Evolutionary conservation across 1,140 invertebrate genomes (phyloP).

Genomic region (Drosophila insularis): DNA sequence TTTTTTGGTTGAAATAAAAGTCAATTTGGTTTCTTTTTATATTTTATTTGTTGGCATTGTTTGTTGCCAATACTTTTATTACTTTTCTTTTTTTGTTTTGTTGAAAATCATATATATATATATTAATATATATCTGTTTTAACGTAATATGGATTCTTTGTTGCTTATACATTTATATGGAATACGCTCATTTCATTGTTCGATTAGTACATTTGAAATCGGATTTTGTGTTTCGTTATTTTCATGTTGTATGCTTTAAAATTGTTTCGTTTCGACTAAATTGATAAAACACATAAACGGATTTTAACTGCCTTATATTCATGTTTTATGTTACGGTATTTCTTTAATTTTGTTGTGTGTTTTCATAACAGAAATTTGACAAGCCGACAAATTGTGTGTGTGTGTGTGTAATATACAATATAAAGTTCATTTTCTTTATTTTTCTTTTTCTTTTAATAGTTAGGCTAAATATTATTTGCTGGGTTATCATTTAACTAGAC

Average conservation of each 20-base stretch:
- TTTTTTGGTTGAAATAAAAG: not conserved
- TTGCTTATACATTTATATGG: slow-evolving; percentile 11
- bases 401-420: slow-evolving; percentile 67
- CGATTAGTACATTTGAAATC: not conserved
- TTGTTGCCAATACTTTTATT: slow-evolving; percentile 2
- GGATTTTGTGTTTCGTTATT: not conserved
- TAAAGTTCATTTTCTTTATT: slow-evolving; percentile 22
- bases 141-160: slow-evolving; percentile 12
- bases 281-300: slow-evolving; percentile 73
- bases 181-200: slow-evolving; percentile 10
- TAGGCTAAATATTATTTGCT: slow-evolving; percentile 57
- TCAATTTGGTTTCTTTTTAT: not conserved
- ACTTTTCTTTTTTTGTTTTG: slow-evolving; percentile 4
- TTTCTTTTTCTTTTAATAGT: slow-evolving; percentile 20
- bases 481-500: slow-evolving; percentile 65
- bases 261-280: slow-evolving; percentile 59
- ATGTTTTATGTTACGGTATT: not conserved
- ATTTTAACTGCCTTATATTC: slow-evolving; percentile 36
- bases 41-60: slow-evolving; percentile 20
- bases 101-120: slow-evolving; percentile 4
- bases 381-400: slow-evolving; percentile 63
- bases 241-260: slow-evolving; percentile 41
- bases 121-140: not conserved
- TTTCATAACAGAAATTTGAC: slow-evolving; percentile 66
- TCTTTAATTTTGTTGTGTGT: slow-evolving; percentile 22